Evolutionary conservation across 2,797 vertebrate species (phyloP).

Genomic region (Phataginus tricuspis): DNA sequence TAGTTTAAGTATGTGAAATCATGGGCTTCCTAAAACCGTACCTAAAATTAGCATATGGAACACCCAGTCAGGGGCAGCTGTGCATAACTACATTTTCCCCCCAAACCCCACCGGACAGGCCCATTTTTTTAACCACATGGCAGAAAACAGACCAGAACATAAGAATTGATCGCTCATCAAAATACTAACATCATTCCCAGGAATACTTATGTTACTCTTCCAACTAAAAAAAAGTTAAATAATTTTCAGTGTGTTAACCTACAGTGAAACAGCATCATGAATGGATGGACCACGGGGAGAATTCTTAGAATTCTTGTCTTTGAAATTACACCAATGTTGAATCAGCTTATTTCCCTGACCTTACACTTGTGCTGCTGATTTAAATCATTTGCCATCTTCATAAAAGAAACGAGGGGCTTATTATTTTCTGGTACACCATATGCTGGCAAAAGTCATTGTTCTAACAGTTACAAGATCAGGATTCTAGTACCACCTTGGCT

Average conservation of each 20-base stretch:
- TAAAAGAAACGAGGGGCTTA: background rate
- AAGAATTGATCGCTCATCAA: background rate
- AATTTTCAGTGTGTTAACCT: background rate
- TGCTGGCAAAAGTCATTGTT: background rate
- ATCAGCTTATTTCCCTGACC: background rate
- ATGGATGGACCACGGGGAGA: background rate
- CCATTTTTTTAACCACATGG: background rate
- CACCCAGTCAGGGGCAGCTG: background rate
- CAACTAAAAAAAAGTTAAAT: background rate
- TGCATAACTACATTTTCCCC: background rate
- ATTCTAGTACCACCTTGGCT: background rate
- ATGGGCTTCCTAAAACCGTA: background rate
- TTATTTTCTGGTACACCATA: background rate
- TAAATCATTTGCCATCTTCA: background rate
- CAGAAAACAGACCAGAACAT: background rate
- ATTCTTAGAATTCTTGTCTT: background rate
- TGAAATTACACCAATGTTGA: background rate
- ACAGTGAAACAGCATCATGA: background rate
- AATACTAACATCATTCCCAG: background rate
- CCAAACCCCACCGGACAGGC: background rate
- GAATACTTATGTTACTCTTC: background rate
- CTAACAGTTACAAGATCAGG: background rate
- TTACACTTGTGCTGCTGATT: background rate
- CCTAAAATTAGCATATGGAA: background rate
- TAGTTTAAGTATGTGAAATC: background rate